These are phyloP conservation scores for Phalangium opilio DNA, from an alignment of 2,888 invertebrate genomes.

Conservation along the genomic window DNA sequence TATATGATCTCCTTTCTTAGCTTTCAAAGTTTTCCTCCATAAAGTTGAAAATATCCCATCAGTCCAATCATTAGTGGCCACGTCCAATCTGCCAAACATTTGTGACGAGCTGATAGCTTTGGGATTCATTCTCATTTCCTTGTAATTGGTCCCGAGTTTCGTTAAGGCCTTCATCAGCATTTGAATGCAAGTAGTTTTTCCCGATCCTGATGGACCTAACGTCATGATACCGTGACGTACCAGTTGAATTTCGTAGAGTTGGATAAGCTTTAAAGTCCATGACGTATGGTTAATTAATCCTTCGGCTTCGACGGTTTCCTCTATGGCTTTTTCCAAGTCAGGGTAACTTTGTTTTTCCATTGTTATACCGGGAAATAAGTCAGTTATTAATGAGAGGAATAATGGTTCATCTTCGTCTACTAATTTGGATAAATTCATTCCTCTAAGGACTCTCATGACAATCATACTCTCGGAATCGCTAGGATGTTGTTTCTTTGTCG, in stretches of 20 bases:
- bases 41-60: constrained; percentile 94
- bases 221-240: constrained; percentile 95
- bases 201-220: constrained; percentile 83
- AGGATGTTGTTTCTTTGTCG: constrained; percentile 74
- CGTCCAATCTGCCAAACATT: constrained; percentile 92
- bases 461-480: constrained; percentile 89
- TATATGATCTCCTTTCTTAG: constrained; percentile 69
- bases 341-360: constrained; percentile 82
- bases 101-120: constrained; percentile 93
- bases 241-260: constrained; percentile 83
- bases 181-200: constrained; percentile 82
- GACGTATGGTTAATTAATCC: constrained; percentile 81
- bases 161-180: constrained; percentile 79
- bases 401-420: constrained; percentile 95
- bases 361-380: constrained; percentile 85
- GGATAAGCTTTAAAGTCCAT: constrained; percentile 86
- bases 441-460: constrained; percentile 86
- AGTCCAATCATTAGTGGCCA: constrained; percentile 97
- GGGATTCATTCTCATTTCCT: constrained; percentile 96
- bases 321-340: constrained; percentile 74
- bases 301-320: constrained; percentile 59
- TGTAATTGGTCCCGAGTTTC: constrained; percentile 65
- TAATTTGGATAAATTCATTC: constrained; percentile 93
- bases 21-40: constrained; percentile 83
- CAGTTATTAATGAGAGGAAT: constrained; percentile 89